These are phyloP conservation scores for Chiloscyllium punctatum DNA, from an alignment of 2,797 vertebrate species.

Conservation along the genomic window DNA sequence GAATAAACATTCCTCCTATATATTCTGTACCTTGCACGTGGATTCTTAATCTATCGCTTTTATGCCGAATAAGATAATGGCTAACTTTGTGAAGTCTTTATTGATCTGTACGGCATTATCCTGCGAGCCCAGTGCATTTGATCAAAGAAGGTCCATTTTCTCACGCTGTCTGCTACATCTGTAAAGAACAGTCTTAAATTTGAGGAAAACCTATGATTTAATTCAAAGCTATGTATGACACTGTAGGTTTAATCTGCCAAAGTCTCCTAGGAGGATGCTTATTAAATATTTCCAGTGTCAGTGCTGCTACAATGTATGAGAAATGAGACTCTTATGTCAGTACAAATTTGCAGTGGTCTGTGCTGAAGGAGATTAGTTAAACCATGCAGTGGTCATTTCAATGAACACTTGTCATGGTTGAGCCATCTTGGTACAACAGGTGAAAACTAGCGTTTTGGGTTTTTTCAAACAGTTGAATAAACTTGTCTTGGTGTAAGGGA, in stretches of 20 bases:
- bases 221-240: slow-evolving; percentile 30
- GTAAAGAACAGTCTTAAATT: slow-evolving; percentile 8
- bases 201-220: not conserved
- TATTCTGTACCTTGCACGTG: not conserved
- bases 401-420: slow-evolving; percentile 36
- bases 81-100: not conserved
- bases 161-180: not conserved
- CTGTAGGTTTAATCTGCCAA: slow-evolving; percentile 14
- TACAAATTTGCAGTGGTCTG: slow-evolving; percentile 38
- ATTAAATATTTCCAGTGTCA: slow-evolving; percentile 37
- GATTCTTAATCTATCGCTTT: not conserved
- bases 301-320: slow-evolving; percentile 36
- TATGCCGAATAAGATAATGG: not conserved
- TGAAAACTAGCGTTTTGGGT: slow-evolving; percentile 38
- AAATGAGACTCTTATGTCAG: slow-evolving; percentile 36
- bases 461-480: slow-evolving; percentile 38
- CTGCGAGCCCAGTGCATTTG: not conserved
- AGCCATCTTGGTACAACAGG: slow-evolving; percentile 39
- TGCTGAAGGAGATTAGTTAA: slow-evolving; percentile 39
- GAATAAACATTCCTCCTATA: slow-evolving; percentile 4
- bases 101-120: not conserved
- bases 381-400: slow-evolving; percentile 26
- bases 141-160: slow-evolving; percentile 15
- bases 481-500: slow-evolving; percentile 38
- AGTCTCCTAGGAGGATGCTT: slow-evolving; percentile 6